Evolutionary conservation across 2,888 invertebrate species (phyloP).

Genomic region (Diachrysia chrysitis): DNA sequence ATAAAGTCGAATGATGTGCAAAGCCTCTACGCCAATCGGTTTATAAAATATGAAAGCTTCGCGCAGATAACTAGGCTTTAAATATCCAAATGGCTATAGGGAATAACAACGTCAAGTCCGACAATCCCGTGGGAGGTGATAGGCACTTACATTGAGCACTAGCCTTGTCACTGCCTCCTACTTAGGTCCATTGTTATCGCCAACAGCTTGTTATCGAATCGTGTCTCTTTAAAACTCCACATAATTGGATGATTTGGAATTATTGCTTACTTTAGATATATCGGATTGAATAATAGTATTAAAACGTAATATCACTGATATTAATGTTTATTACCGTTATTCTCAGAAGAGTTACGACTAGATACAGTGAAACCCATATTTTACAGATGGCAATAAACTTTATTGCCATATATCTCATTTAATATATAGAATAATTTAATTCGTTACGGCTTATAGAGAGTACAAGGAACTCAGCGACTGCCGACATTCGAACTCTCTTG

Average conservation of each 20-base stretch:
- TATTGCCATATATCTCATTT: background rate
- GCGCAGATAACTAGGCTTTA: slow-evolving; percentile 32
- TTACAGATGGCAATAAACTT: background rate
- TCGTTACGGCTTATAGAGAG: background rate
- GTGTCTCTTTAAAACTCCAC: slow-evolving; percentile 44
- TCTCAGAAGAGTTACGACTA: background rate
- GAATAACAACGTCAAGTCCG: slow-evolving; percentile 23
- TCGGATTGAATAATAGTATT: background rate
- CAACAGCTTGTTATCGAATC: slow-evolving; percentile 36
- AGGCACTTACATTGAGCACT: slow-evolving; percentile 3
- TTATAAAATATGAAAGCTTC: slow-evolving; percentile 23
- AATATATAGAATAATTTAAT: background rate
- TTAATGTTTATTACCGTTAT: background rate
- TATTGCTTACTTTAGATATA: slow-evolving; percentile 5
- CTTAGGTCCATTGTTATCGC: slow-evolving; percentile 28
- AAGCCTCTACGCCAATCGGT: background rate
- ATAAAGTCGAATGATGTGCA: background rate
- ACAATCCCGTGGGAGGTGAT: slow-evolving; percentile 44
- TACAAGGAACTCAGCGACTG: background rate
- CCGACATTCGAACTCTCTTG: slow-evolving; percentile 28
- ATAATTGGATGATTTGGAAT: slow-evolving; percentile 41
- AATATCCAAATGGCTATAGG: slow-evolving; percentile 28
- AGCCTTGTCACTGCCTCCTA: slow-evolving; percentile 25
- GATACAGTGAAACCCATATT: background rate
- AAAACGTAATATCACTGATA: background rate